Percentiles rank a stretch among this genome's conserved stretches.
phyloP scores from a whole-genome alignment of 2,888 invertebrate species.

The Cartodere bifasciata region DNA sequence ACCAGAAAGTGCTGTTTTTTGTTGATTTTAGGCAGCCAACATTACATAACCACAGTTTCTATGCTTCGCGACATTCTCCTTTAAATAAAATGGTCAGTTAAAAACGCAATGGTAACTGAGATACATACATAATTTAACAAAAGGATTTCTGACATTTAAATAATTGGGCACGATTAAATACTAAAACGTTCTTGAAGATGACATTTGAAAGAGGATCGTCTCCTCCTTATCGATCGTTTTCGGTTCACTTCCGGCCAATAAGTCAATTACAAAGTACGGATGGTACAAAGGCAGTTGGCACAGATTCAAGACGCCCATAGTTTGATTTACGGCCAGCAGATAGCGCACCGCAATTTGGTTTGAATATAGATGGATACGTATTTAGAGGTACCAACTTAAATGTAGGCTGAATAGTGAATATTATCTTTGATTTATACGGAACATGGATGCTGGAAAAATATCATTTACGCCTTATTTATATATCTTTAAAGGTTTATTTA shows the following conservation, averaged over 20 bases:
- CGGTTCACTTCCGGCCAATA: slow-evolving; percentile 34
- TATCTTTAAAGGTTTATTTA: no score
- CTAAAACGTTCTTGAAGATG: slow-evolving; percentile 6
- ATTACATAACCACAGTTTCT: no score
- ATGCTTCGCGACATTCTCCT: no score
- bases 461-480: no score
- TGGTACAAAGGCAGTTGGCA: slow-evolving; percentile 35
- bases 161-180: no score
- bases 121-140: no score
- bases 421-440: slow-evolving; percentile 22
- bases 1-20: no score
- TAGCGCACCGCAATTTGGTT: slow-evolving; percentile 28
- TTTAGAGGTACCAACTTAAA: slow-evolving; percentile 27
- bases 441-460: no score
- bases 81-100: no score
- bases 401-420: slow-evolving; percentile 18
- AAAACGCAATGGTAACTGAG: no score
- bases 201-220: slow-evolving; percentile 8
- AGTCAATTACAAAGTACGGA: slow-evolving; percentile 33
- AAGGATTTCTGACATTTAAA: no score
- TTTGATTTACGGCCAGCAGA: slow-evolving; percentile 31
- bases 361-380: slow-evolving; percentile 28
- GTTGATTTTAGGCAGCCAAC: no score
- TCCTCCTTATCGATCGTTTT: slow-evolving; percentile 27
- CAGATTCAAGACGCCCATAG: slow-evolving; percentile 32